Evolutionary conservation across 2,888 invertebrate genomes (phyloP), one percentile per base, ranked within the genome.

Genomic region (Drosophila lacicola): DNA sequence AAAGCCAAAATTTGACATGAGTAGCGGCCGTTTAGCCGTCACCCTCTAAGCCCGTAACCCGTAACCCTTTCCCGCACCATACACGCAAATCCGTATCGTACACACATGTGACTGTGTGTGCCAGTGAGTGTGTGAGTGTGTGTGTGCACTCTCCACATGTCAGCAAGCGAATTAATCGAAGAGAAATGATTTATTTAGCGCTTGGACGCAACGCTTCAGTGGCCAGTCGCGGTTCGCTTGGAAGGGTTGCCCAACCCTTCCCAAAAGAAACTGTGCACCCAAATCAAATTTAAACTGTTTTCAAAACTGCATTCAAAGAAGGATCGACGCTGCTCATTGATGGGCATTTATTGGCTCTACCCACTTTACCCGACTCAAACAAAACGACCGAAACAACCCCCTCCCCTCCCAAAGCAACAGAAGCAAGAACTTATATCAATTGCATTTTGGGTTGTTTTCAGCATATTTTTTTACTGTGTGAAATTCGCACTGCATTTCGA

Each of bases 161-260:
- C 92, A 91, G 91, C 91, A 92, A 92, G 91, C 88, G 91, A 92
- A 92, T 92, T 92, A 92, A 92, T 92, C 92, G 92, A 90, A 92
- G 91, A 92, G 92, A 92, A 92, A 92, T 92, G 92, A 92, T 92
- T 92, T 92, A 92, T 92, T 91, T 90, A 89, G 80, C 88, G 82
- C 86, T 84, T 70, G 80, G 82, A 74, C 75, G 79, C 54, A 50
- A 82, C 79, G 86, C 89, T 80, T 86, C 84, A 80, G 79, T 81
- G 90, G 83, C 75, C 87, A 58, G 70, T 69, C 42, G 45, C 57
- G 55, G 53, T 50, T 54, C 66, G 49, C 51, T 49, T 42, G 56
- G 60, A 82, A 82, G 83, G 83, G 89, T 88, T 85, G 68, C 57
- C 66, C 69, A 74, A 64, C 75, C 79, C 74, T 51, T 37, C n/a